These are phyloP conservation scores for Rhipidura dahli DNA, from an alignment of 2,113 vertebrate genomes.

Conservation along the genomic window DNA sequence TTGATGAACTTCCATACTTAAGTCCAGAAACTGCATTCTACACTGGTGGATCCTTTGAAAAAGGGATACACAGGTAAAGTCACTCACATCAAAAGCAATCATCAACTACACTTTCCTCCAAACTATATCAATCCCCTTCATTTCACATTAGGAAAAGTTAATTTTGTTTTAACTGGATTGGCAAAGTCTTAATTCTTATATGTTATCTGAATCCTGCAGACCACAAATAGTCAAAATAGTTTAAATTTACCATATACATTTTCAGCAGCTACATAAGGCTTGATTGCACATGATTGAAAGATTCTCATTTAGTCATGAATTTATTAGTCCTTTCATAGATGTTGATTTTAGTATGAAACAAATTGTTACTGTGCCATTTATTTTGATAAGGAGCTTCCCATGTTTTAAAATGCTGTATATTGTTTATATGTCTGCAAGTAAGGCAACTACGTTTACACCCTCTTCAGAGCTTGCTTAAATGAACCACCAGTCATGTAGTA, in stretches of 20 bases:
- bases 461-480: background rate
- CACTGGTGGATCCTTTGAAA: background rate
- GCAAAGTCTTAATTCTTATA: background rate
- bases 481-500: background rate
- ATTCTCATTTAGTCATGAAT: background rate
- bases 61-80: background rate
- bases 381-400: background rate
- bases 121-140: background rate
- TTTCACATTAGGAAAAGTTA: background rate
- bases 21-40: background rate
- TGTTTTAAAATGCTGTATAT: background rate
- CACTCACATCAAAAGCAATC: background rate
- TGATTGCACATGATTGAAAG: background rate
- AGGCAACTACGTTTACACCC: background rate
- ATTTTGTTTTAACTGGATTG: background rate
- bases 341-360: background rate
- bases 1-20: background rate
- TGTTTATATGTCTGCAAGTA: background rate
- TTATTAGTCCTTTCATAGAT: background rate
- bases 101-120: background rate
- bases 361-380: background rate
- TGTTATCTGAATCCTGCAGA: background rate
- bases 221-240: background rate
- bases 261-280: background rate
- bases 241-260: background rate